phyloP scores from a whole-genome alignment of 2,888 invertebrate species.

The Drosophila ustulata region DNA sequence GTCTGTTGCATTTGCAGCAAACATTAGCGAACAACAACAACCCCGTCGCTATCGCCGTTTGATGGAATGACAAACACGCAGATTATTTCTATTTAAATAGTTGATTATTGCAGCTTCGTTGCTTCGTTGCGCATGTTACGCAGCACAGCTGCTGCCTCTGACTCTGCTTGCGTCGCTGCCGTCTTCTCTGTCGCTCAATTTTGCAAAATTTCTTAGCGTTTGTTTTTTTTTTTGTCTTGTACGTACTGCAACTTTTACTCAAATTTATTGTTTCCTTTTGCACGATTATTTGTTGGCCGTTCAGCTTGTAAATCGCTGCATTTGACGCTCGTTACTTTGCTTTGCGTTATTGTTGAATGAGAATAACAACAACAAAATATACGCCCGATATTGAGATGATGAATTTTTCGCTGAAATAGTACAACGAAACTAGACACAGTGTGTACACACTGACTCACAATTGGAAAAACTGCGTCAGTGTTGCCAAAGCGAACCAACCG shows the following conservation, averaged over 20 bases:
- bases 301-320: slow-evolving; percentile 42
- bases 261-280: slow-evolving; percentile 23
- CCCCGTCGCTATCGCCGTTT: slow-evolving; percentile 30
- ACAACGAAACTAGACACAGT: slow-evolving; percentile 56
- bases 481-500: slow-evolving; percentile 9
- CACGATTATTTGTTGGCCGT: slow-evolving; percentile 25
- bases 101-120: slow-evolving; percentile 45
- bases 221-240: slow-evolving; percentile 47
- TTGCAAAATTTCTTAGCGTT: slow-evolving; percentile 46
- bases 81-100: slow-evolving; percentile 57
- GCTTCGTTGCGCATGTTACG: slow-evolving; percentile 49
- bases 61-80: slow-evolving; percentile 43
- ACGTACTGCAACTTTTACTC: slow-evolving; percentile 57
- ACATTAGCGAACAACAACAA: not conserved
- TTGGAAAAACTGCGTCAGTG: slow-evolving; percentile 34
- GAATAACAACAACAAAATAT: slow-evolving; percentile 58
- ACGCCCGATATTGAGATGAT: slow-evolving; percentile 56
- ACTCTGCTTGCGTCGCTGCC: slow-evolving; percentile 1
- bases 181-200: slow-evolving; percentile 24
- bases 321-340: slow-evolving; percentile 35
- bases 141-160: slow-evolving; percentile 44
- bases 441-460: slow-evolving; percentile 51
- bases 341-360: slow-evolving; percentile 50
- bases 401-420: slow-evolving; percentile 62
- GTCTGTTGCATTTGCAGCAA: slow-evolving; percentile 13